Evolutionary conservation across 2,113 vertebrate genomes (phyloP).

Genomic region (Elgaria multicarinata): DNA sequence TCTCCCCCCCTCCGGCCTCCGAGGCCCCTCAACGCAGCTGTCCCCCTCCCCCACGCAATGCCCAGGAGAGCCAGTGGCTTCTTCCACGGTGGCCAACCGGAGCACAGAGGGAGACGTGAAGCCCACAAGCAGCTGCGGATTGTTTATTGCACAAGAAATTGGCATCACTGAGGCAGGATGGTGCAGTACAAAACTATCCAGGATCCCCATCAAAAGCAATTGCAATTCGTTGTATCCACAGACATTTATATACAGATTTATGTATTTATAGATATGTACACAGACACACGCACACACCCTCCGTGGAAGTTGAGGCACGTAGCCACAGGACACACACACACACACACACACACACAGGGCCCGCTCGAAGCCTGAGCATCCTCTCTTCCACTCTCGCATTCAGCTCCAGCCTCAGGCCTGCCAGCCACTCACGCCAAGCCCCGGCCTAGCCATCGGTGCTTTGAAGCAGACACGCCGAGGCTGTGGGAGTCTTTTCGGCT

Average conservation of each 20-base stretch:
- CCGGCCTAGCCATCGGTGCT: too few species aligned
- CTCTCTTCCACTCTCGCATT: neutral
- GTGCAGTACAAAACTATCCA: constrained; percentile 59
- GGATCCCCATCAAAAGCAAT: constrained; percentile 49
- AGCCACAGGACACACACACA: neutral
- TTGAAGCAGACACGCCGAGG: too few species aligned
- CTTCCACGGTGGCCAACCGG: neutral
- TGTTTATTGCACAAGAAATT: constrained; percentile 83
- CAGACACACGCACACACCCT: neutral
- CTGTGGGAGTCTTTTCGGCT: fast-evolving
- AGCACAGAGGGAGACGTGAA: constrained; percentile 35
- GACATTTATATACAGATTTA: constrained; percentile 36
- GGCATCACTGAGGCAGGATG: constrained; percentile 63
- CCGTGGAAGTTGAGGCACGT: neutral
- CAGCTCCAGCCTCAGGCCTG: neutral
- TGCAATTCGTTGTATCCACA: constrained; percentile 8
- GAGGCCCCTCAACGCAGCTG: neutral
- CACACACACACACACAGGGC: too few species aligned
- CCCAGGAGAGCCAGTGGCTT: neutral
- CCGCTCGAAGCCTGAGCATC: too few species aligned
- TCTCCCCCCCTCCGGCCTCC: too few species aligned
- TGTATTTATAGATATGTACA: neutral
- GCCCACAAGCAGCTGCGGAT: constrained; percentile 67
- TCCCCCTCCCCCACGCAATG: neutral
- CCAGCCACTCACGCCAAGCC: neutral